Conservation (phyloP, 2,113 vertebrate genomes). For the Silurus glanis region DNA sequence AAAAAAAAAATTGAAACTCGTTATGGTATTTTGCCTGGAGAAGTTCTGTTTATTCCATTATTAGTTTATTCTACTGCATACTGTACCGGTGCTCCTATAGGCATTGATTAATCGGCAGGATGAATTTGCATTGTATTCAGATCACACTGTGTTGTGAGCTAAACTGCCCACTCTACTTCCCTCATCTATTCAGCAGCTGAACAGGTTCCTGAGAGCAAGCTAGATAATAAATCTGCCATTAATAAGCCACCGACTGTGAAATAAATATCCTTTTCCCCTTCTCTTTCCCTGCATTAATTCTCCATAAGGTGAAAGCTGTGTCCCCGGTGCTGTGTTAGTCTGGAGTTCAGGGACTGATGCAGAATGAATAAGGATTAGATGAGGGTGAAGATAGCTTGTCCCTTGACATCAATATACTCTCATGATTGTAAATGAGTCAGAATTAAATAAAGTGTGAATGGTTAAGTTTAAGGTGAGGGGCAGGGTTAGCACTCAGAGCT, state of each 20-base stretch:
- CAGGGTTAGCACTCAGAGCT: background rate
- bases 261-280: constrained; percentile 2
- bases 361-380: constrained; percentile 24
- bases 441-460: constrained; percentile 11
- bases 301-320: background rate
- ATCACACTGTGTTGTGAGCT: constrained; percentile 57
- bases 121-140: constrained; percentile 61
- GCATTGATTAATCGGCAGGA: constrained; percentile 60
- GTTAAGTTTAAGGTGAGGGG: background rate
- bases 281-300: constrained; percentile 14
- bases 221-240: constrained; percentile 42
- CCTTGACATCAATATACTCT: constrained; percentile 21
- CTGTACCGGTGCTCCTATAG: constrained; percentile 25
- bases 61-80: constrained; percentile 26
- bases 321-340: constrained; percentile 8
- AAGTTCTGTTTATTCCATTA: background rate
- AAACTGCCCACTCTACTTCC: constrained; percentile 44
- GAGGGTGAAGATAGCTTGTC: constrained; percentile 7
- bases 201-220: constrained; percentile 9
- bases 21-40: background rate
- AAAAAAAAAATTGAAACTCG: too few relatives aligned
- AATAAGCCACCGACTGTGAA: constrained; percentile 39
- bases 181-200: constrained; percentile 26
- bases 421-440: constrained; percentile 24
- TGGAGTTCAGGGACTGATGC: constrained; percentile 21